A percentile compares a stretch with the other conserved stretches of the same genome.
phyloP scores from a whole-genome alignment of 2,888 invertebrate species.

The Nyleta sp. region DNA sequence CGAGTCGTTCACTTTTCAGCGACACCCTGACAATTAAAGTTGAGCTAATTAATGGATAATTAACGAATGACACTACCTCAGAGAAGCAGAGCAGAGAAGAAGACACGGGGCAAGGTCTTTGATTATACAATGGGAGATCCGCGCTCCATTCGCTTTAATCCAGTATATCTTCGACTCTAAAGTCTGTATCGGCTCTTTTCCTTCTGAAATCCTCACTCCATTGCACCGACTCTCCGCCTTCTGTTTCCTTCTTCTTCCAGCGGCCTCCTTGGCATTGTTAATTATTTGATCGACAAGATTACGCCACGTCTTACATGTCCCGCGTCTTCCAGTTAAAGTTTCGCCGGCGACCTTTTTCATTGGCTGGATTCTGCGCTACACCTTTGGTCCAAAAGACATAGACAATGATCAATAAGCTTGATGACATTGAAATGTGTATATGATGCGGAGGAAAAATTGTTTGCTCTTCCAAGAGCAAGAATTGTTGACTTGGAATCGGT shows the following conservation, averaged over 20 bases:
- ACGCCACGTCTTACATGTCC: slow-evolving; percentile 81
- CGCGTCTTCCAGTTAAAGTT: slow-evolving; percentile 70
- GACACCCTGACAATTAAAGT: slow-evolving; percentile 76
- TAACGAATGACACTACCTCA: slow-evolving; percentile 80
- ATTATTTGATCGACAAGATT: slow-evolving; percentile 83
- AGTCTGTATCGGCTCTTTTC: slow-evolving; percentile 66
- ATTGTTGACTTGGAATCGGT: no score
- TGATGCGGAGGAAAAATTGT: no score
- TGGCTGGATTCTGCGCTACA: slow-evolving; percentile 42
- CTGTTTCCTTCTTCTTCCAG: slow-evolving; percentile 55
- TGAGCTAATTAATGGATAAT: slow-evolving; percentile 82
- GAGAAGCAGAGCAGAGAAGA: slow-evolving; percentile 69
- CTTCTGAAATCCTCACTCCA: slow-evolving; percentile 68
- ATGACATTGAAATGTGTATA: slow-evolving; percentile 6
- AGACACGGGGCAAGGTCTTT: slow-evolving; percentile 53
- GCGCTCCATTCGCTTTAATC: slow-evolving; percentile 68
- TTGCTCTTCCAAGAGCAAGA: no score
- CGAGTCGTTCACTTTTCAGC: slow-evolving; percentile 44
- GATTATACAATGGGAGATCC: slow-evolving; percentile 64
- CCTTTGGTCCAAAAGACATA: slow-evolving; percentile 67
- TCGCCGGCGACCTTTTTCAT: slow-evolving; percentile 56
- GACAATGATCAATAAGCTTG: slow-evolving; percentile 61
- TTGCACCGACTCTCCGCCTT: slow-evolving; percentile 66
- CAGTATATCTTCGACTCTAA: slow-evolving; percentile 68
- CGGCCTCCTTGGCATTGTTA: slow-evolving; percentile 78